A percentile compares a stretch with the other conserved stretches of the same genome.
Conservation (phyloP, 2,113 vertebrate species). For the Psittacula cyanocephala region DNA sequence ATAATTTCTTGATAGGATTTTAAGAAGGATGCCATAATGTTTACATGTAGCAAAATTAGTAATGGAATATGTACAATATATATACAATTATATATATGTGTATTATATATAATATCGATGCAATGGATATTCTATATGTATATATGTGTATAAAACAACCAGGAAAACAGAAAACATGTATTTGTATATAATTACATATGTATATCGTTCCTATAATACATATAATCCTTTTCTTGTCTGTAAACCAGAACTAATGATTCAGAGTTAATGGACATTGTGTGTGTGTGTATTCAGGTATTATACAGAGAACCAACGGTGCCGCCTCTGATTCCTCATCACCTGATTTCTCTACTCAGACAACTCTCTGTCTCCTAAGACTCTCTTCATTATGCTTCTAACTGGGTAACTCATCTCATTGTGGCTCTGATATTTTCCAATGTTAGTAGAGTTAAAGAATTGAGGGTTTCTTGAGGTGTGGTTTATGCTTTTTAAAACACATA, state of each 20-base stretch:
- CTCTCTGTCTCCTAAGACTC: background rate
- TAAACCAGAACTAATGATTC: rapidly evolving
- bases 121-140: background rate
- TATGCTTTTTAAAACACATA: background rate
- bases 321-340: background rate
- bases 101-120: background rate
- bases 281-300: too few relatives aligned
- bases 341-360: background rate
- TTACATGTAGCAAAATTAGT: background rate
- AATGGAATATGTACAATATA: background rate
- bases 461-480: background rate
- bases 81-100: background rate
- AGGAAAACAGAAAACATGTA: background rate
- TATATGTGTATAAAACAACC: background rate
- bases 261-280: background rate
- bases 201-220: background rate
- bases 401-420: background rate
- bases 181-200: too few relatives aligned
- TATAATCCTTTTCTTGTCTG: background rate
- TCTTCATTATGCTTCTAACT: background rate
- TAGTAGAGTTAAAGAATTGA: background rate
- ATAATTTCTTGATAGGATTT: background rate
- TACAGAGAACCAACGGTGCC: rapidly evolving
- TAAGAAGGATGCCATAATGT: background rate
- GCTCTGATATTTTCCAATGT: background rate